phyloP scores from a whole-genome alignment of 2,113 vertebrate genomes.

The Sphyrna mokarran region DNA sequence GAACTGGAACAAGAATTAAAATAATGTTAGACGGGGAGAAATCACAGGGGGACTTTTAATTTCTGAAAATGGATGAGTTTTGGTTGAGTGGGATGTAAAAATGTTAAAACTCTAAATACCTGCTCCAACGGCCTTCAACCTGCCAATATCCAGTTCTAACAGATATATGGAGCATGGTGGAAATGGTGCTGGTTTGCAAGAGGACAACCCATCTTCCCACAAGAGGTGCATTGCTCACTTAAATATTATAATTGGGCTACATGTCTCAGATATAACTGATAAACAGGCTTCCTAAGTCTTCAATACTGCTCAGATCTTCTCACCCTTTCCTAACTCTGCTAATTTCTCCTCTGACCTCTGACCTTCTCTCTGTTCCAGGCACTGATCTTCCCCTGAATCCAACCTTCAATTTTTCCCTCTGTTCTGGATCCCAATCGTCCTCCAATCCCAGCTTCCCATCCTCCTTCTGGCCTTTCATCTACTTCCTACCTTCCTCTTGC shows the following conservation, averaged over 20 bases:
- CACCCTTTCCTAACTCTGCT: not conserved
- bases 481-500: too few relatives aligned
- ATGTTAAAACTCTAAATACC: not conserved
- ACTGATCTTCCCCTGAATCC: too few relatives aligned
- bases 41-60: not conserved
- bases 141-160: not conserved
- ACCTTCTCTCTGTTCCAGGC: too few relatives aligned
- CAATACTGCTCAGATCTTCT: not conserved
- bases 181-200: not conserved
- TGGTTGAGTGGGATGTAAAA: not conserved
- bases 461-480: too few relatives aligned
- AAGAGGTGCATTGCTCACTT: not conserved
- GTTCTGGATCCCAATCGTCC: too few relatives aligned
- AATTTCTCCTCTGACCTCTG: not conserved
- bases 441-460: too few relatives aligned
- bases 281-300: not conserved
- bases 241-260: not conserved
- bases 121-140: too few relatives aligned
- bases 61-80: not conserved
- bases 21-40: not conserved
- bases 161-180: not conserved
- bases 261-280: not conserved
- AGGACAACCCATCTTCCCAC: not conserved
- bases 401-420: too few relatives aligned
- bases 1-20: not conserved